Conservation (phyloP, 1,140 invertebrate species). For the Akabosia matsudoensis region DNA sequence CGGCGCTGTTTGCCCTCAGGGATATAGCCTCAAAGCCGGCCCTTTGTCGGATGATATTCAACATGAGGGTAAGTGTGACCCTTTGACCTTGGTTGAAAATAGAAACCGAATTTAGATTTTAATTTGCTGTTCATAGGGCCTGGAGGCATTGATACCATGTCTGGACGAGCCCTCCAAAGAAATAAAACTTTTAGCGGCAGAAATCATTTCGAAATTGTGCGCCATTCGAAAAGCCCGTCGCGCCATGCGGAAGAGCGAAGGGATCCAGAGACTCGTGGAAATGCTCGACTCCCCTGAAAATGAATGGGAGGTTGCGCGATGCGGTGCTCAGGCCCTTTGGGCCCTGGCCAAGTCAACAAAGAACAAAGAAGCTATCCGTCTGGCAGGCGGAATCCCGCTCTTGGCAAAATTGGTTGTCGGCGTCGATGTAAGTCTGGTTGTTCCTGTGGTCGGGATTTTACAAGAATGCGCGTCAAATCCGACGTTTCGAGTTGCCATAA, state of each 20-base stretch:
- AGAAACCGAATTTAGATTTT: neutral
- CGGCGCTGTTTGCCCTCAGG: slow-evolving; percentile 37
- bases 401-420: slow-evolving; percentile 74
- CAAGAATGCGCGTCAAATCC: slow-evolving; percentile 68
- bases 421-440: slow-evolving; percentile 70
- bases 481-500: slow-evolving; percentile 63
- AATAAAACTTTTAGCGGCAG: slow-evolving; percentile 78
- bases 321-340: slow-evolving; percentile 80
- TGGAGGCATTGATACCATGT: slow-evolving; percentile 42
- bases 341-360: slow-evolving; percentile 77
- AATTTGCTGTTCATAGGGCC: slow-evolving; percentile 33
- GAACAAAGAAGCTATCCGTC: slow-evolving; percentile 78
- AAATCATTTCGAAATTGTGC: slow-evolving; percentile 83
- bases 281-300: slow-evolving; percentile 55
- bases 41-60: slow-evolving; percentile 38
- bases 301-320: slow-evolving; percentile 63
- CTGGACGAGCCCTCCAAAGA: slow-evolving; percentile 72
- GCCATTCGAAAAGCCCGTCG: slow-evolving; percentile 78
- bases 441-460: slow-evolving; percentile 80
- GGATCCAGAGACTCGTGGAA: slow-evolving; percentile 54
- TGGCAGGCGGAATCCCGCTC: slow-evolving; percentile 75
- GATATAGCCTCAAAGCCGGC: slow-evolving; percentile 29
- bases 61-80: slow-evolving; percentile 42
- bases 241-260: slow-evolving; percentile 66
- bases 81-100: neutral